phyloP scores from a whole-genome alignment of 2,113 vertebrate species.

The Sylvilagus bachmani region DNA sequence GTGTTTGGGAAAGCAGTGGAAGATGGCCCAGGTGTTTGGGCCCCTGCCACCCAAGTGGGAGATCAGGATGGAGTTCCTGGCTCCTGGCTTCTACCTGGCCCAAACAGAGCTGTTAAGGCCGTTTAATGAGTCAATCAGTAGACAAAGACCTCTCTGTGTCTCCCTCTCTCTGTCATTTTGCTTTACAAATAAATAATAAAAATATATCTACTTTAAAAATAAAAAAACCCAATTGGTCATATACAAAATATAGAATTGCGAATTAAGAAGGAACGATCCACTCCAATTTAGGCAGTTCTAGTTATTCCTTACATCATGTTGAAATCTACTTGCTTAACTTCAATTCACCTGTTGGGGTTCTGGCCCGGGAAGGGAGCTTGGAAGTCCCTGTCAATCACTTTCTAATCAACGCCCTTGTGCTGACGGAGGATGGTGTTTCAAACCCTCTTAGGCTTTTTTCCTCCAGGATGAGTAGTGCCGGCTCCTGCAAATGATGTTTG shows the following conservation, averaged over 20 bases:
- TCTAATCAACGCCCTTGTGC: neutral
- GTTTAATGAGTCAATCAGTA: too few species aligned
- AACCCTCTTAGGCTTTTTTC: neutral
- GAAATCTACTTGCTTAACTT: constrained; percentile 28
- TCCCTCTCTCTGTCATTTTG: too few species aligned
- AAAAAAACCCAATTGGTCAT: too few species aligned
- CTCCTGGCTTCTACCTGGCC: too few species aligned
- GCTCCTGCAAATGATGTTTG: neutral
- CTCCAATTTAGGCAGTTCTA: neutral
- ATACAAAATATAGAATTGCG: neutral
- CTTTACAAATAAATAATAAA: too few species aligned
- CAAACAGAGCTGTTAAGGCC: too few species aligned
- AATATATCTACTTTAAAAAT: too few species aligned
- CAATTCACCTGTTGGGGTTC: constrained; percentile 7
- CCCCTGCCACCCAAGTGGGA: too few species aligned
- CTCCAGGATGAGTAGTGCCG: neutral
- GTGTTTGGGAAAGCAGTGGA: too few species aligned
- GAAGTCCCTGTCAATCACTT: neutral
- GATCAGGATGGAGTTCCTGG: too few species aligned
- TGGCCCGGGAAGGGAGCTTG: neutral
- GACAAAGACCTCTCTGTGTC: too few species aligned
- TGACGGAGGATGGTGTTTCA: neutral
- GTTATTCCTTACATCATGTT: neutral
- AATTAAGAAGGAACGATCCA: neutral
- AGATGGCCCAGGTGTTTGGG: too few species aligned